Conservation (phyloP, 1,140 invertebrate species). For the Stratiolaelaps scimitus region DNA sequence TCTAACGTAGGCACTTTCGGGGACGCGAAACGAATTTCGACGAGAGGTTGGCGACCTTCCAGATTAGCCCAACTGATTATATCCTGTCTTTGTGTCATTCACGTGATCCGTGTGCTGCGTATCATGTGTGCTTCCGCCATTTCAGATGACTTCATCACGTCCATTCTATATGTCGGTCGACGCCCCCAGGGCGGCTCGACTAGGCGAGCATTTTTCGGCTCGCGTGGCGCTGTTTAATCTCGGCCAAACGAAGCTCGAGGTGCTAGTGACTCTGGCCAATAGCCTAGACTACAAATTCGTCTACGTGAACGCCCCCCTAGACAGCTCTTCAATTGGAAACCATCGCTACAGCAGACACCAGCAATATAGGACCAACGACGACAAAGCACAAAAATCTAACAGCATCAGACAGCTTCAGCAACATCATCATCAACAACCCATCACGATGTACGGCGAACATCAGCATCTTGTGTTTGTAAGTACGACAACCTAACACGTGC, state of each 20-base stretch:
- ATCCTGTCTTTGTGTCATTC: too few species aligned
- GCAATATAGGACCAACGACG: too few species aligned
- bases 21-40: too few species aligned
- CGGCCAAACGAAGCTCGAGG: constrained; percentile 28
- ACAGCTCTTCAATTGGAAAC: neutral
- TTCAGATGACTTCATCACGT: constrained; percentile 19
- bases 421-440: neutral
- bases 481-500: neutral
- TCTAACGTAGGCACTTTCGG: too few species aligned
- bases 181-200: constrained; percentile 2
- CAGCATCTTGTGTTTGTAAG: constrained; percentile 28
- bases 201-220: constrained; percentile 19
- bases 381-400: neutral
- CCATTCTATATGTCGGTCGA: constrained; percentile 20
- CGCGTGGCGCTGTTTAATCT: constrained; percentile 26
- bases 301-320: constrained; percentile 24
- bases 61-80: too few species aligned
- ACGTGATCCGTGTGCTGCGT: too few species aligned
- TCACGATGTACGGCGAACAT: constrained; percentile 23
- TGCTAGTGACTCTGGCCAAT: constrained; percentile 27
- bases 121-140: too few species aligned
- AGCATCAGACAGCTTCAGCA: constrained; percentile 21
- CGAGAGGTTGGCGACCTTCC: too few species aligned
- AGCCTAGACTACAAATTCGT: constrained; percentile 29
- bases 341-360: too few species aligned